Evolutionary conservation across 2,797 vertebrate genomes (phyloP).

Genomic region (Propithecus deckenii): DNA sequence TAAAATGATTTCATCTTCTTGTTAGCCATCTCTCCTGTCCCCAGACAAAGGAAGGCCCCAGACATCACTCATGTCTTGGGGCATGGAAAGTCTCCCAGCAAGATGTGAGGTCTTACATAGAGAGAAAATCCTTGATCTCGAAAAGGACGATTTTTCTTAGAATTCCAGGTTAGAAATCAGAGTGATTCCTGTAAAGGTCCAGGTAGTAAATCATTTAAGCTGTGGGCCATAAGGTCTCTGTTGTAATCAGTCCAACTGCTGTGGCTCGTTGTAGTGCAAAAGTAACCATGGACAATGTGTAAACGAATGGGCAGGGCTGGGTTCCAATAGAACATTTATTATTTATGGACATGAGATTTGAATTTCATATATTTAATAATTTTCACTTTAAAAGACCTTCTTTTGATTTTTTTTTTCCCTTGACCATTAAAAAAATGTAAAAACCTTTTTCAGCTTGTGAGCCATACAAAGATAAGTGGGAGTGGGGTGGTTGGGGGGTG

Average conservation of each 20-base stretch:
- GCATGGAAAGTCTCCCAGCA: not conserved
- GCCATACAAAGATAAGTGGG: not conserved
- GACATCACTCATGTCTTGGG: not conserved
- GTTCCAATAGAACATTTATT: not conserved
- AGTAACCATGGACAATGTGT: not conserved
- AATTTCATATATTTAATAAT: not conserved
- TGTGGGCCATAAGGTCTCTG: not conserved
- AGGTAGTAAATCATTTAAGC: not conserved
- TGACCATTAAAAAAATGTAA: not conserved
- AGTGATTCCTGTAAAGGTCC: not conserved
- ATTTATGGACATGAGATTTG: not conserved
- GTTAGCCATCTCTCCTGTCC: not conserved
- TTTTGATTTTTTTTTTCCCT: not conserved
- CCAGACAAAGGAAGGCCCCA: not conserved
- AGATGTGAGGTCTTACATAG: not conserved
- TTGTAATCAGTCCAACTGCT: not conserved
- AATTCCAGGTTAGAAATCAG: not conserved
- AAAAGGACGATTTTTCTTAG: not conserved
- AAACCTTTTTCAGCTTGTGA: not conserved
- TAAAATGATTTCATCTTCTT: not conserved
- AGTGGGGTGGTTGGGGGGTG: not conserved
- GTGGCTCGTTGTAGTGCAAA: not conserved
- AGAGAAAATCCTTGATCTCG: not conserved
- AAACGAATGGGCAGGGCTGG: not conserved
- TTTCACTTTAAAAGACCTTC: not conserved